Conservation (phyloP, 2,888 invertebrate genomes). For the Dysmachus trigonus region DNA sequence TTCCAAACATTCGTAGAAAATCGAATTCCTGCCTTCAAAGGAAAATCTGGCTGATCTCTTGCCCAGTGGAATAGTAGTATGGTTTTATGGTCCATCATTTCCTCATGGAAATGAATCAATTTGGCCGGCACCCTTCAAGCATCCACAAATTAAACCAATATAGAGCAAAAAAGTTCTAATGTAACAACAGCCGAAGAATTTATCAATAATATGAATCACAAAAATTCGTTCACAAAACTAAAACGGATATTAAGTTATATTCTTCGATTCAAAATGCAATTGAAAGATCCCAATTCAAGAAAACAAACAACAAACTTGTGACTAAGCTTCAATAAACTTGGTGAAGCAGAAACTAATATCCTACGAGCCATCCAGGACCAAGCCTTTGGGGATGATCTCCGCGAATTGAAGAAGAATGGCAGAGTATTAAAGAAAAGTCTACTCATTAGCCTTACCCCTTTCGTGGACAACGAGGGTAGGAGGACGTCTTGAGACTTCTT, state of each 20-base stretch:
- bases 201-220: background rate
- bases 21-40: conserved; percentile 41
- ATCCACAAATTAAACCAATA: background rate
- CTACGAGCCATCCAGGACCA: no score
- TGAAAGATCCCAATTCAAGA: background rate
- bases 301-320: background rate
- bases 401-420: no score
- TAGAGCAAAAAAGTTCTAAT: background rate
- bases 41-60: conserved; percentile 50
- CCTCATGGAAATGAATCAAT: background rate
- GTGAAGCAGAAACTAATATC: no score
- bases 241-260: background rate
- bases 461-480: no score
- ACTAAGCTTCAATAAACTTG: no score
- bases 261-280: background rate
- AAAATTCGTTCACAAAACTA: no score
- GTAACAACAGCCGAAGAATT: background rate
- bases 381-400: no score
- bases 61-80: conserved; percentile 48
- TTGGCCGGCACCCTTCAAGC: background rate
- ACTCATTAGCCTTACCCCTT: no score
- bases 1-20: conserved; percentile 46
- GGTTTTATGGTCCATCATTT: conserved; percentile 50
- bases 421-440: no score
- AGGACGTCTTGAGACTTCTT: no score